phyloP scores from a whole-genome alignment of 1,140 invertebrate species.

The Oncopodura yosiiana region DNA sequence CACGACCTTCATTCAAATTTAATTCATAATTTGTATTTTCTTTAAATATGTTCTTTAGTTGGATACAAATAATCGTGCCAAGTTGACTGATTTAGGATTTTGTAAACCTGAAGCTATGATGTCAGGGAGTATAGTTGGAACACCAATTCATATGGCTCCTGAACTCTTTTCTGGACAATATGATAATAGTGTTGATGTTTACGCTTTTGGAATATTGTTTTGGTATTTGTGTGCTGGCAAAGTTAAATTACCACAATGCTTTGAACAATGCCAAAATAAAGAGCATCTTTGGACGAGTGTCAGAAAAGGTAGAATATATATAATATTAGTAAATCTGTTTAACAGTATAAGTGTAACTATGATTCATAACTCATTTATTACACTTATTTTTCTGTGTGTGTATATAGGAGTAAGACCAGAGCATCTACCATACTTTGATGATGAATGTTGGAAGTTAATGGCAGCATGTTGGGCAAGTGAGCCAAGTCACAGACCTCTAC shows the following conservation, averaged over 20 bases:
- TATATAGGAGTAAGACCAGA: constrained; percentile 57
- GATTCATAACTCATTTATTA: neutral
- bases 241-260: constrained; percentile 64
- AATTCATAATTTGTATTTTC: neutral
- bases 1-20: neutral
- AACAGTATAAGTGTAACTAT: no score
- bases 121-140: constrained; percentile 74
- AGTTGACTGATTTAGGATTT: constrained; percentile 81
- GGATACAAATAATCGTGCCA: constrained; percentile 62
- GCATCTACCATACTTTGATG: constrained; percentile 58
- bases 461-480: constrained; percentile 73
- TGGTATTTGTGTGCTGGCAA: constrained; percentile 83
- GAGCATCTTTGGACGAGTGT: constrained; percentile 79
- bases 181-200: constrained; percentile 77
- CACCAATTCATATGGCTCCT: constrained; percentile 86
- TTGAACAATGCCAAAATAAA: constrained; percentile 78
- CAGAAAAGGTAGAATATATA: constrained; percentile 68
- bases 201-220: constrained; percentile 83
- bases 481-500: constrained; percentile 58
- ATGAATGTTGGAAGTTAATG: constrained; percentile 77
- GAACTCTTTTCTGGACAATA: constrained; percentile 73
- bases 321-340: constrained; percentile 12
- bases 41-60: constrained; percentile 42
- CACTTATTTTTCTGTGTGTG: neutral
- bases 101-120: constrained; percentile 87